Percentiles rank a stretch among this genome's conserved stretches.
phyloP scores from a whole-genome alignment of 1,140 invertebrate genomes.

The Drosophila bifasciata region DNA sequence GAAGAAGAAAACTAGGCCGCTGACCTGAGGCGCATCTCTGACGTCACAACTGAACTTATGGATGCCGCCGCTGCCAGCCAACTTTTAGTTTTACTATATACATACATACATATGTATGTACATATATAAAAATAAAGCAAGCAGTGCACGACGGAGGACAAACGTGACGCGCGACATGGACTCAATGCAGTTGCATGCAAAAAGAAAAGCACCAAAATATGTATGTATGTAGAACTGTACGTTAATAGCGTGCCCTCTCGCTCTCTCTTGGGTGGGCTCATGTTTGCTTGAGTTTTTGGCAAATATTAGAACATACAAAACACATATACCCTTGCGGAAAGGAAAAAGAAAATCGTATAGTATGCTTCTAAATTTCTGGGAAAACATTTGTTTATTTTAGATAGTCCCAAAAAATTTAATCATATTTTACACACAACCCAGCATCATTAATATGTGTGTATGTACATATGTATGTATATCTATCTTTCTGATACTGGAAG shows the following conservation, averaged over 20 bases:
- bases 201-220: slow-evolving; percentile 22
- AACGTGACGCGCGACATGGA: slow-evolving; percentile 43
- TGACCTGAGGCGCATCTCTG: slow-evolving; percentile 79
- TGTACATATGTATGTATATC: no score
- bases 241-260: slow-evolving; percentile 10
- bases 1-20: slow-evolving; percentile 76
- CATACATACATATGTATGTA: no score
- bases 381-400: no score
- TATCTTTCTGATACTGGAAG: no score
- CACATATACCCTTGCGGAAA: no score
- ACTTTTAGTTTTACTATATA: slow-evolving; percentile 40
- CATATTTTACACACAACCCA: no score
- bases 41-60: slow-evolving; percentile 83
- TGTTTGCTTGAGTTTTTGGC: neutral
- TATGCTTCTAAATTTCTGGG: no score
- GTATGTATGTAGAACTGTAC: slow-evolving; percentile 12
- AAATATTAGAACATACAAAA: no score
- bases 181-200: slow-evolving; percentile 29
- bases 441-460: no score
- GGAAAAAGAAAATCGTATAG: no score
- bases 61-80: slow-evolving; percentile 37
- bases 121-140: neutral
- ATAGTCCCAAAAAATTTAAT: no score
- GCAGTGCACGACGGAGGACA: slow-evolving; percentile 32
- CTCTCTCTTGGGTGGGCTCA: neutral